A percentile compares a stretch with the other conserved stretches of the same genome.
Conservation (phyloP, 2,113 vertebrate genomes). For the Silurus glanis region DNA sequence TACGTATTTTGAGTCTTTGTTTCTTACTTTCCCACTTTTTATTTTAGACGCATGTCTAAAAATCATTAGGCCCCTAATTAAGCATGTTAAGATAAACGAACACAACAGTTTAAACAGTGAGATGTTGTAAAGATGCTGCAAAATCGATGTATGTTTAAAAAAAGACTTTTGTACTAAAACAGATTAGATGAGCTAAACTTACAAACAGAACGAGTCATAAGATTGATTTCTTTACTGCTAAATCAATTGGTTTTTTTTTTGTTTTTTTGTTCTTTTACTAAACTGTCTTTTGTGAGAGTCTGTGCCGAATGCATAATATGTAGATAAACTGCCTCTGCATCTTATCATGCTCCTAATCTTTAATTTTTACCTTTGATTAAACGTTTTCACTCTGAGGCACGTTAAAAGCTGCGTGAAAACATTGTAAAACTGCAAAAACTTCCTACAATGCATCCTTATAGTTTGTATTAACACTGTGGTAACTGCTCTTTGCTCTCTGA, state of each 20-base stretch:
- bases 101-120: not conserved
- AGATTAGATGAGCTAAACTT: not conserved
- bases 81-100: not conserved
- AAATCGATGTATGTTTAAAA: not conserved
- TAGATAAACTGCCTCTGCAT: not conserved
- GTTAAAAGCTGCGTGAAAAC: not conserved
- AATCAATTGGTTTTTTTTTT: not conserved
- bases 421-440: not conserved
- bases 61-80: not conserved
- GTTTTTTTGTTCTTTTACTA: too few relatives aligned
- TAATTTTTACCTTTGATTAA: not conserved
- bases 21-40: not conserved
- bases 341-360: not conserved
- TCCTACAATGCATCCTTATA: not conserved
- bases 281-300: not conserved
- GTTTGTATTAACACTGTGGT: not conserved
- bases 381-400: not conserved
- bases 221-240: not conserved
- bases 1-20: not conserved
- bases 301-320: not conserved
- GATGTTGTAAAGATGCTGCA: not conserved
- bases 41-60: not conserved
- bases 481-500: not conserved
- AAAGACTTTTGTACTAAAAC: not conserved
- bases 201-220: not conserved